Conservation (phyloP, 2,113 vertebrate species). For the Chamaea fasciata region DNA sequence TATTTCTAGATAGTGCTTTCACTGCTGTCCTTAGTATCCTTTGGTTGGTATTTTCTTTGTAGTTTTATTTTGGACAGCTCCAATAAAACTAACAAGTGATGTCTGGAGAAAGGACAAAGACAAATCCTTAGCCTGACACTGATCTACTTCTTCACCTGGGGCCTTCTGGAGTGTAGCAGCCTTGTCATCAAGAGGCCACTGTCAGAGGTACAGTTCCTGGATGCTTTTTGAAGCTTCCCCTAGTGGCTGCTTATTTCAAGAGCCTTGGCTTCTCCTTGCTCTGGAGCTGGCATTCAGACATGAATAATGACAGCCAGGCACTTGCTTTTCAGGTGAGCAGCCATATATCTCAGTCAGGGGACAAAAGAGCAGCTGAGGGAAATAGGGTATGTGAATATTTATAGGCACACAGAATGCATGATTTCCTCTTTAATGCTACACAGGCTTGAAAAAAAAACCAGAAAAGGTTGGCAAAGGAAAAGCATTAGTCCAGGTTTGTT, state of each 20-base stretch:
- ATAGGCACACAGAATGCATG: constrained; percentile 8
- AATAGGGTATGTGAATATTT: neutral
- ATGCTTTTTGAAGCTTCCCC: neutral
- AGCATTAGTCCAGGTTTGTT: constrained; percentile 4
- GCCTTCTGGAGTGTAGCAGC: neutral
- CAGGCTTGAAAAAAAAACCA: neutral
- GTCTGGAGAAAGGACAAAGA: neutral
- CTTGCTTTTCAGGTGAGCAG: constrained; percentile 51
- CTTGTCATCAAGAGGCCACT: neutral
- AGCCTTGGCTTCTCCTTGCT: constrained; percentile 15
- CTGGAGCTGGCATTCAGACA: neutral
- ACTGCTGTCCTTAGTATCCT: neutral
- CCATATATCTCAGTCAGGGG: neutral
- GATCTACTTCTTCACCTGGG: neutral
- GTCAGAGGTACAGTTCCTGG: neutral
- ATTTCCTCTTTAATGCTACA: constrained; percentile 28
- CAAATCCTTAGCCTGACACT: neutral
- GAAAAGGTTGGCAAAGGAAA: neutral
- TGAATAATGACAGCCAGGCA: constrained; percentile 26
- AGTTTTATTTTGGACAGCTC: neutral
- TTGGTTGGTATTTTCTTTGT: neutral
- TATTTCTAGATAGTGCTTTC: neutral
- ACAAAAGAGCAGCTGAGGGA: neutral
- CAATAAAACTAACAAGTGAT: neutral
- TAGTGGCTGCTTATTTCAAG: neutral